phyloP scores from a whole-genome alignment of 2,797 vertebrate species.

The Oreonectes daqikongensis region DNA sequence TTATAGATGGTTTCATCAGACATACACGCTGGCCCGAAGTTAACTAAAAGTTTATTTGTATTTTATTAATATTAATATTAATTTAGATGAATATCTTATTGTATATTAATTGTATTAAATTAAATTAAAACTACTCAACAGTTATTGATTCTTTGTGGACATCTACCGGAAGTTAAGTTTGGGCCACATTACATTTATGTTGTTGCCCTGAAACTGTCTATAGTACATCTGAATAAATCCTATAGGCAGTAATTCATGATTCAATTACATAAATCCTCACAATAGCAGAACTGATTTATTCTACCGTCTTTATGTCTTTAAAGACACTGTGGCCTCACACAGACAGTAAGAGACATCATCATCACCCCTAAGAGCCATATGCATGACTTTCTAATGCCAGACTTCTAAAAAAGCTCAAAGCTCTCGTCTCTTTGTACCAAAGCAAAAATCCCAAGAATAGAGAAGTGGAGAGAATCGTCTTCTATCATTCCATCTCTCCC shows the following conservation, averaged over 20 bases:
- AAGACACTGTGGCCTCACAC: neutral
- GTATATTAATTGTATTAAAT: too few species aligned
- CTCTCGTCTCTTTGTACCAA: constrained; percentile 17
- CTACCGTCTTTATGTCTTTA: neutral
- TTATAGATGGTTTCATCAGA: too few species aligned
- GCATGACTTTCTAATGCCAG: constrained; percentile 14
- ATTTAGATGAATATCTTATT: too few species aligned
- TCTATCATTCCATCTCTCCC: constrained; percentile 46
- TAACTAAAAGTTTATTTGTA: too few species aligned
- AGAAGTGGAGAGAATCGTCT: constrained; percentile 7
- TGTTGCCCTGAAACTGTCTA: too few species aligned
- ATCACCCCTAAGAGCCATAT: neutral
- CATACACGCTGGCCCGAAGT: too few species aligned
- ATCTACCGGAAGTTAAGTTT: too few species aligned
- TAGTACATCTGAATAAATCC: neutral
- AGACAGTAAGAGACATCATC: neutral
- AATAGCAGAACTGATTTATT: neutral
- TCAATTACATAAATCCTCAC: neutral
- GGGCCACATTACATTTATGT: too few species aligned
- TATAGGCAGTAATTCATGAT: neutral
- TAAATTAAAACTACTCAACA: too few species aligned
- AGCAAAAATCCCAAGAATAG: constrained; percentile 14
- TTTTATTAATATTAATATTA: too few species aligned
- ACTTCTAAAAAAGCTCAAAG: constrained; percentile 10
- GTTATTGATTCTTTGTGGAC: too few species aligned